Evolutionary conservation across 2,113 vertebrate genomes (phyloP).

Genomic region (Peucedramus taeniatus): DNA sequence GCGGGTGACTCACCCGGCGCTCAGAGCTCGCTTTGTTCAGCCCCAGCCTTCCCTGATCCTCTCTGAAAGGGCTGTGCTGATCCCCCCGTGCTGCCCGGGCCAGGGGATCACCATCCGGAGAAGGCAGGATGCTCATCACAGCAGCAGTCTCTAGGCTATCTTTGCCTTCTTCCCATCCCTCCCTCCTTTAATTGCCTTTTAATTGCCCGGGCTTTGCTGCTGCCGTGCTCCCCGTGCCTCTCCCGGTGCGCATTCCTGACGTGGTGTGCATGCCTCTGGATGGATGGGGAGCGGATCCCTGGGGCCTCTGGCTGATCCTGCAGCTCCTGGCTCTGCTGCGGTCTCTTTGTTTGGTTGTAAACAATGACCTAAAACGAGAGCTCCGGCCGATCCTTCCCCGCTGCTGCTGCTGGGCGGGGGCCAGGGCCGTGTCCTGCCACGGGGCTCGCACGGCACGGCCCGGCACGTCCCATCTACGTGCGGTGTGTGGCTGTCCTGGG

Average conservation of each 20-base stretch:
- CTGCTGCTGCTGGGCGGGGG: background rate
- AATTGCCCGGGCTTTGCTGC: background rate
- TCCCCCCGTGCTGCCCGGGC: background rate
- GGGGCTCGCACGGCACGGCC: background rate
- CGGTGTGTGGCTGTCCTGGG: background rate
- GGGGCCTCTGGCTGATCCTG: background rate
- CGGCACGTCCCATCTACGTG: background rate
- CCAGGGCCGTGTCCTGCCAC: slow-evolving; percentile 13
- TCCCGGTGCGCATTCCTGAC: background rate
- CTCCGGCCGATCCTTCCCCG: background rate
- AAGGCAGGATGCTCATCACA: background rate
- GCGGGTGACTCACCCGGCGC: slow-evolving; percentile 20
- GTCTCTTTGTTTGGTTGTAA: slow-evolving; percentile 39
- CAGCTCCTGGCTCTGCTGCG: background rate
- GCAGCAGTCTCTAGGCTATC: background rate
- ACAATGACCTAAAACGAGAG: slow-evolving; percentile 48
- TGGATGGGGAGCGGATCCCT: background rate
- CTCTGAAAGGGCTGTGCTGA: background rate
- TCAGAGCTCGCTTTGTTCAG: slow-evolving; percentile 45
- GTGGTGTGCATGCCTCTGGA: background rate
- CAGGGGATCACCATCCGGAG: background rate
- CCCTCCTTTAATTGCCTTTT: background rate
- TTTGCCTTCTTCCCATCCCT: background rate
- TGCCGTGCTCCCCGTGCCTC: background rate
- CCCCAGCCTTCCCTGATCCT: background rate